These are phyloP conservation scores for Phymastichus coffea DNA, from an alignment of 1,140 invertebrate species.

Conservation along the genomic window DNA sequence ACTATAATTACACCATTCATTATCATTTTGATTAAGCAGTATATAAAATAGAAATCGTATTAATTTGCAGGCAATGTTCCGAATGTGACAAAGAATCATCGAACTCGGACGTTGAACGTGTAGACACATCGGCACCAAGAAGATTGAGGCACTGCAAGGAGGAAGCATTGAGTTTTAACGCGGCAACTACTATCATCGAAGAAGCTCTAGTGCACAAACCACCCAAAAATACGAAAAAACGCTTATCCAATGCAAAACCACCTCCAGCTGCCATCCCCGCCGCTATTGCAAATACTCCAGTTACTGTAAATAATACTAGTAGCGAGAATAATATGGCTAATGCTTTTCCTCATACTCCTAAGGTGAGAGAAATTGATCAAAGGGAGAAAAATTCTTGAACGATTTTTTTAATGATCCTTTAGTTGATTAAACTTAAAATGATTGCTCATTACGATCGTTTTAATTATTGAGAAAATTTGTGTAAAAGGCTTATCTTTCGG, in stretches of 20 bases:
- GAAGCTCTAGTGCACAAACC: conserved; percentile 22
- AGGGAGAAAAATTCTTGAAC: no score
- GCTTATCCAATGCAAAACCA: no score
- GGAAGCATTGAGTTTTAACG: conserved; percentile 39
- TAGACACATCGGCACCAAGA: conserved; percentile 76
- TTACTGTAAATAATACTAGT: conserved; percentile 19
- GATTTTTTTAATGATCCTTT: no score
- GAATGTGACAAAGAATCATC: conserved; percentile 83
- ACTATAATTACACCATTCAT: background rate
- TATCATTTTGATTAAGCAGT: conserved; percentile 8
- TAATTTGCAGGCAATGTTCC: conserved; percentile 73
- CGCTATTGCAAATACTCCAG: no score
- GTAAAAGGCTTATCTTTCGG: no score
- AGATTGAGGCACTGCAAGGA: conserved; percentile 74
- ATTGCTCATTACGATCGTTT: no score
- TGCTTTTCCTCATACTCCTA: conserved; percentile 45
- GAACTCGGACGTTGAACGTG: conserved; percentile 70
- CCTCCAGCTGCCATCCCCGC: no score
- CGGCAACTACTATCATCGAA: conserved; percentile 1
- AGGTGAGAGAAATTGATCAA: conserved; percentile 33
- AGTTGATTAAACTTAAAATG: no score
- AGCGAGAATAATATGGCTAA: conserved; percentile 28
- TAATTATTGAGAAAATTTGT: no score
- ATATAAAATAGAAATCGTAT: no score
- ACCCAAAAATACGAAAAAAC: no score